Evolutionary conservation across 2,888 invertebrate genomes (phyloP), one percentile per base, ranked within the genome.

Genomic region (Frankliniella fusca): DNA sequence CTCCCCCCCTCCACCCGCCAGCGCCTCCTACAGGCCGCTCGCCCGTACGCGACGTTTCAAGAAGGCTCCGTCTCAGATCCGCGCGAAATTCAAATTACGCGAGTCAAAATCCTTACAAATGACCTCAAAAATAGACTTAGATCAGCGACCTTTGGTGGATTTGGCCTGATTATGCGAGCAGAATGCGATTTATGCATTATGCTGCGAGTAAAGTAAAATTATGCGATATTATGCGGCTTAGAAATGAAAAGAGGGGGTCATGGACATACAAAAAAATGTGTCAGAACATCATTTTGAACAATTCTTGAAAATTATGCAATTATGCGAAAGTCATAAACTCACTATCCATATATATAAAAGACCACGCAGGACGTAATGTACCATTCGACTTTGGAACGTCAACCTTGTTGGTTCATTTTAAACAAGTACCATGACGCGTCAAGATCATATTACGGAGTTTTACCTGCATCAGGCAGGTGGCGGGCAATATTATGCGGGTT

Each of bases 301-400:
- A 15, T 65, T 65, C 65, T n/a, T 65, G 65, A 65, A 65, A 65
- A 65, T 65, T 65, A 65, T 65, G 65, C n/a, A n/a, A 65, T 65
- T 65, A 65, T 65, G 65, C 65, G n/a, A 2, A 7, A 65, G n/a
- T 15, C 65, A 65, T 65, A 65, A 65, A 65, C 65, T 65, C 65
- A 65, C 65, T 65, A 65, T 65, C 65, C 65, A 11, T 54, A 54
- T 11, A 12, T 50, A 50, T 50, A n/a, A n/a, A n/a, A n/a, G n/a
- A n/a, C n/a, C n/a, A n/a, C n/a, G n/a, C n/a, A n/a, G n/a, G n/a
- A n/a, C n/a, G n/a, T n/a, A n/a, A n/a, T n/a, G n/a, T n/a, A n/a
- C n/a, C n/a, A n/a, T n/a, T n/a, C n/a, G n/a, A n/a, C n/a, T n/a
- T n/a, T n/a, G n/a, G n/a, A n/a, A n/a, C n/a, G n/a, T n/a, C n/a